Percentiles rank a stretch among this genome's conserved stretches.
Evolutionary conservation across 2,888 invertebrate species (phyloP).

Genomic region (Aromia moschata): DNA sequence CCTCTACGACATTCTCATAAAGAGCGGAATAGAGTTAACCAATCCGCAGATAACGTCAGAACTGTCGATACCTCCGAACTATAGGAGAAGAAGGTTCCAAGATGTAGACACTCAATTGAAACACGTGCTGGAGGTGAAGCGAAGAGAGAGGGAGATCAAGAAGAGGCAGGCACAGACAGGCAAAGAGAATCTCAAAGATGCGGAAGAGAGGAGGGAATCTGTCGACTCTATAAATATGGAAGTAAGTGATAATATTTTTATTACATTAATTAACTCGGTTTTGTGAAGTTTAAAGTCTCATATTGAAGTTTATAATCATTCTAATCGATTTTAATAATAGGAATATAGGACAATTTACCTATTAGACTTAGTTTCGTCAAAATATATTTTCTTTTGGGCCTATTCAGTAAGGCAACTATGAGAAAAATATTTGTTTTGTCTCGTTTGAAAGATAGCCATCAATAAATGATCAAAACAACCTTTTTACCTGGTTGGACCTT

Average conservation of each 20-base stretch:
- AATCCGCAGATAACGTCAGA: constrained; percentile 17
- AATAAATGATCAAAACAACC: no score
- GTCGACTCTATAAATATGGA: constrained; percentile 67
- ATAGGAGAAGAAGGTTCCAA: constrained; percentile 19
- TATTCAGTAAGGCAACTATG: no score
- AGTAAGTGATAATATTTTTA: constrained; percentile 58
- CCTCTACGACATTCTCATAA: constrained; percentile 48
- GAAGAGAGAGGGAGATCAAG: constrained; percentile 35
- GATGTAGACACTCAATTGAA: constrained; percentile 37
- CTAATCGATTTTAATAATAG: no score
- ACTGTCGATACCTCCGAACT: constrained; percentile 19
- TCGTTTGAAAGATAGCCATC: no score
- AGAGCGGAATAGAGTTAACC: constrained; percentile 18
- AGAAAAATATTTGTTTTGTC: no score
- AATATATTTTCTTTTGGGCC: no score
- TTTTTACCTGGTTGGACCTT: no score
- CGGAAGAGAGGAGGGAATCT: constrained; percentile 44
- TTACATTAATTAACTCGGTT: no score
- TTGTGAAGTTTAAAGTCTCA: no score
- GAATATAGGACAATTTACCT: no score
- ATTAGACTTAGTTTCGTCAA: no score
- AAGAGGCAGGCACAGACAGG: constrained; percentile 31
- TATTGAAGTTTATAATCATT: no score
- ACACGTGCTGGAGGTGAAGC: constrained; percentile 36
- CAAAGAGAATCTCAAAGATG: constrained; percentile 43